Conservation (phyloP, 1,140 invertebrate genomes). For the Colletes latitarsis region DNA sequence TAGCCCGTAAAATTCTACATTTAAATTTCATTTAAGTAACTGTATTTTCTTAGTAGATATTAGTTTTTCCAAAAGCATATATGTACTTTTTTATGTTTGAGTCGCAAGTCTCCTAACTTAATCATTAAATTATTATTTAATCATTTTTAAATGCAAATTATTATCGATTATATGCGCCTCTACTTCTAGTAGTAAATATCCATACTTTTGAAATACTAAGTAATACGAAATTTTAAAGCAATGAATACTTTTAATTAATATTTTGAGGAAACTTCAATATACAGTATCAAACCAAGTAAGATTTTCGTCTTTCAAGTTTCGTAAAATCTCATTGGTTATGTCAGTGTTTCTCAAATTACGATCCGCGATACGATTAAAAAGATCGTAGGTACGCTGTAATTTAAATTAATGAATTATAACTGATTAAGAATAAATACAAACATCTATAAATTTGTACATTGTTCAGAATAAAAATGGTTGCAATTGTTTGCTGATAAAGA, state of each 20-base stretch:
- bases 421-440: too few species aligned
- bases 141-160: too few species aligned
- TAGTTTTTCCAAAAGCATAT: too few species aligned
- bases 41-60: neutral
- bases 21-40: neutral
- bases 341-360: too few species aligned
- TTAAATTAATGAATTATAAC: too few species aligned
- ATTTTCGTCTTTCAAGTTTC: neutral
- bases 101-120: neutral
- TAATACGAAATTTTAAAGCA: neutral
- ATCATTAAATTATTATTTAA: neutral
- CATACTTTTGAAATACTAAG: neutral
- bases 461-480: too few species aligned
- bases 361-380: too few species aligned
- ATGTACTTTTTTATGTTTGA: neutral
- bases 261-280: neutral
- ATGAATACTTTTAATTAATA: neutral
- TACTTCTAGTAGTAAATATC: neutral
- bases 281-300: neutral
- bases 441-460: too few species aligned
- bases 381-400: too few species aligned
- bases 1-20: neutral
- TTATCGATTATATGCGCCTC: too few species aligned
- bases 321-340: conserved; percentile 1
- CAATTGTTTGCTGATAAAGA: too few species aligned